Conservation (phyloP, 2,888 invertebrate species). For the Catotricha subobsoleta region DNA sequence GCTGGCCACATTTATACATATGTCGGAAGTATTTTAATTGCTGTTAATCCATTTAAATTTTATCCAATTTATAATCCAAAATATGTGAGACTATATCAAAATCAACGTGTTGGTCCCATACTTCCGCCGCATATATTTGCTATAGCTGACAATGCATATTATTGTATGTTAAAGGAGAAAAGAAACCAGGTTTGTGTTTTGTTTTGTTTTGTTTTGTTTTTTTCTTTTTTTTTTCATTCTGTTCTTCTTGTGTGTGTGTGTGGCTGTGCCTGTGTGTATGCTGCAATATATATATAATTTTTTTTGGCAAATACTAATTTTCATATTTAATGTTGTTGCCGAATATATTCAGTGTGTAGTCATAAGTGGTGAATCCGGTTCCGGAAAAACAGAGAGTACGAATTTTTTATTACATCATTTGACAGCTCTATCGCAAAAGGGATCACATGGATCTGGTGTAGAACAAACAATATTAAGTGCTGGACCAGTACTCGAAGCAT, state of each 20-base stretch:
- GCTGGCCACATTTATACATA: constrained; percentile 92
- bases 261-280: no score
- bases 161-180: constrained; percentile 81
- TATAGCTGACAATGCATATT: constrained; percentile 84
- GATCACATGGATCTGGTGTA: constrained; percentile 85
- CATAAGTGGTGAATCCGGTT: constrained; percentile 87
- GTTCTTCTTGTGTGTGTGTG: background rate
- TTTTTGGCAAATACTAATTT: background rate
- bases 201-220: background rate
- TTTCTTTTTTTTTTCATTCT: background rate
- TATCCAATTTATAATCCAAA: constrained; percentile 97
- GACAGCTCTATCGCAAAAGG: constrained; percentile 87
- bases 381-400: constrained; percentile 94
- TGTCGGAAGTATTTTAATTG: constrained; percentile 87
- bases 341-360: constrained; percentile 51
- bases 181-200: constrained; percentile 40
- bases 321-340: background rate
- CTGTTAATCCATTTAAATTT: constrained; percentile 86
- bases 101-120: constrained; percentile 74
- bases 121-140: constrained; percentile 95
- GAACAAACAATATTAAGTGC: constrained; percentile 93
- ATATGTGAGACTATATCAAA: constrained; percentile 90
- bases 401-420: constrained; percentile 89
- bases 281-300: no score
- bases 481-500: constrained; percentile 90